Base-by-base conservation (phyloP, 2,888 invertebrate species). In the Pachliopta kotzebuea region DNA sequence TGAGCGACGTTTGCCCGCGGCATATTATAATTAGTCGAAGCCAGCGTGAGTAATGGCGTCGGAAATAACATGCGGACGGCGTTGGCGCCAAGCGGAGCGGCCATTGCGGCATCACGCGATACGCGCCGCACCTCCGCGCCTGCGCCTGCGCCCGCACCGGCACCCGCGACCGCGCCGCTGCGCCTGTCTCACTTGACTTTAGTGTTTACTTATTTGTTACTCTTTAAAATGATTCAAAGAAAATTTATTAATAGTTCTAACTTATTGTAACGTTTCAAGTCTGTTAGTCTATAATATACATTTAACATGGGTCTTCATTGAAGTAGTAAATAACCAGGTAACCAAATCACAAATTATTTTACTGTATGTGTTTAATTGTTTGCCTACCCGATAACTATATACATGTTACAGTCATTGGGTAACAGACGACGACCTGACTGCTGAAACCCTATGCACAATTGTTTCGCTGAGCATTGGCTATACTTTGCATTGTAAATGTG, bases 1-100 rank as follows among this genome's bases (percentile, higher is more conserved):
- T 77, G 77, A 73, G 70, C 77, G 81, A 81, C 80, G 81, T 78
- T 82, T 80, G 84, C 85, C 82, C 83, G 80, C 81, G 76, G 81
- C 82, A 83, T 89, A 87, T 90, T 90, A 90, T 88, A 90, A 91
- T 91, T 91, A 91, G 90, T 88, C 76, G 83, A 84, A 83, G 88
- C 84, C 77, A 78, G 83, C 79, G 87, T 91, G 90, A 90, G 89
- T 89, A 90, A 90, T 90, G 87, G 85, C 80, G 86, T 90, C 85
- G 81, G 88, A 91, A 91, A 91, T 91, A 90, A 85, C 87, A 83
- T 81, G 78, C 84, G 80, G 78, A 76, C 81, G 79, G 83, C 81
- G 84, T 88, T 88, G 90, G 90, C 90, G 90, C 90, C 90, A 88
- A 89, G 88, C 85, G 79, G 77, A 78, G 85, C 82, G 82, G 78